phyloP scores from a whole-genome alignment of 2,888 invertebrate genomes.

The Spisula subtruncata region DNA sequence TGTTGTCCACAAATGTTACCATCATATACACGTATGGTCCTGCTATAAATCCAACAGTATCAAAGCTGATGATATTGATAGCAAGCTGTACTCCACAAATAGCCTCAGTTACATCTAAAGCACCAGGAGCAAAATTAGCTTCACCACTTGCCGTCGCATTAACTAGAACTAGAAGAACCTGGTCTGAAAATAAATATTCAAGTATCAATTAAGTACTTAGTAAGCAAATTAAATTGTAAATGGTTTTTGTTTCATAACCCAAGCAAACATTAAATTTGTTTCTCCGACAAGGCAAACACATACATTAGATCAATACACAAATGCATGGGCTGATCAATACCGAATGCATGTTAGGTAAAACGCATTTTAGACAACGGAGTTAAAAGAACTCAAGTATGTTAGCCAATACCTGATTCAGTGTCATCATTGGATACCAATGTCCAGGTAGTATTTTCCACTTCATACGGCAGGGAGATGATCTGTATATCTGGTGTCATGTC shows the following conservation, averaged over 20 bases:
- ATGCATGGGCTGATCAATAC: too few relatives aligned
- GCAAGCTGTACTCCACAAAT: constrained; percentile 23
- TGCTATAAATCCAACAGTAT: background rate
- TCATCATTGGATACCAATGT: background rate
- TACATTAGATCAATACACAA: too few relatives aligned
- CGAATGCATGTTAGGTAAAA: too few relatives aligned
- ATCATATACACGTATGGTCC: background rate
- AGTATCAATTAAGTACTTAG: too few relatives aligned
- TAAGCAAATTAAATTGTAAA: too few relatives aligned
- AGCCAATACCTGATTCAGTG: background rate
- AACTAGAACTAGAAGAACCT: background rate
- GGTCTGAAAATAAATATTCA: constrained; percentile 18
- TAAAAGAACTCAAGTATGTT: too few relatives aligned
- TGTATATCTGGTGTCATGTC: constrained; percentile 19
- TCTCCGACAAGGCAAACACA: too few relatives aligned
- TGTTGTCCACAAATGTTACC: background rate
- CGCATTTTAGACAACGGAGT: too few relatives aligned
- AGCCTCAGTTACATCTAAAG: background rate
- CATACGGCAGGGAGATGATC: background rate
- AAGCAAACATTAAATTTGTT: too few relatives aligned
- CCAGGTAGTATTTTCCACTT: background rate
- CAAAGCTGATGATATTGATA: background rate
- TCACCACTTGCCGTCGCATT: background rate
- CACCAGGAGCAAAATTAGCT: constrained; percentile 23
- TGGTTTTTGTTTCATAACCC: too few relatives aligned